These are phyloP conservation scores for Epinephelus cyanopodus DNA, from an alignment of 2,113 vertebrate species.

Conservation along the genomic window DNA sequence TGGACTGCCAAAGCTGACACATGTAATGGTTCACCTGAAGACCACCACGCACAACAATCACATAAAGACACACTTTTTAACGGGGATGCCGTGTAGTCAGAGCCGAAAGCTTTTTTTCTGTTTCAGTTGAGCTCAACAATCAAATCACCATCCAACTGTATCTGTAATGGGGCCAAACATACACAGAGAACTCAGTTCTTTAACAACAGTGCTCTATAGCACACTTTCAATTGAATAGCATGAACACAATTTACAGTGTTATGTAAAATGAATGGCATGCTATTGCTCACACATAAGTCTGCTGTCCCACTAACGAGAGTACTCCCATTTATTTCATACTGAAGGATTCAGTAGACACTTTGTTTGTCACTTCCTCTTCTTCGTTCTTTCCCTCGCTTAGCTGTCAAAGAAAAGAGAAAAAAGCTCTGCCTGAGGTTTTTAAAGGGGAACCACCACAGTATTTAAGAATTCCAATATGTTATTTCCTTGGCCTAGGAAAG, in stretches of 20 bases:
- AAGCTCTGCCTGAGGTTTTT: not conserved
- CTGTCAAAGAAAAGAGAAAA: not conserved
- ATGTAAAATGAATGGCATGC: not conserved
- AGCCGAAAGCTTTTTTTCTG: conserved; percentile 18
- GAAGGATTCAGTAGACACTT: not conserved
- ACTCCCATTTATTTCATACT: not conserved
- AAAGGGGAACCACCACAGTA: too few relatives aligned
- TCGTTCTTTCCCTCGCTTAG: not conserved
- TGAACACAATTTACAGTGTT: not conserved
- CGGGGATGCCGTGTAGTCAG: not conserved
- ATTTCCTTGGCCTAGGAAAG: too few relatives aligned
- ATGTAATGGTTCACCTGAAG: conserved; percentile 11
- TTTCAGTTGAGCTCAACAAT: conserved; percentile 29
- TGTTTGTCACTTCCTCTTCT: not conserved
- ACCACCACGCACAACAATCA: conserved; percentile 9
- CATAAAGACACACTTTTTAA: conserved; percentile 15
- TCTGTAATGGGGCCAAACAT: not conserved
- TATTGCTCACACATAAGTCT: not conserved
- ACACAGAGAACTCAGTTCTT: not conserved
- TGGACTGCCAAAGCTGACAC: conserved; percentile 36
- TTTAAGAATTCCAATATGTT: too few relatives aligned
- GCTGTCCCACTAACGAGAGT: not conserved
- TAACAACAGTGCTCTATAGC: not conserved
- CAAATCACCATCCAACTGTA: not conserved
- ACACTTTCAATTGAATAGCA: not conserved